Conservation (phyloP, 2,797 vertebrate genomes). For the Nasua narica region DNA sequence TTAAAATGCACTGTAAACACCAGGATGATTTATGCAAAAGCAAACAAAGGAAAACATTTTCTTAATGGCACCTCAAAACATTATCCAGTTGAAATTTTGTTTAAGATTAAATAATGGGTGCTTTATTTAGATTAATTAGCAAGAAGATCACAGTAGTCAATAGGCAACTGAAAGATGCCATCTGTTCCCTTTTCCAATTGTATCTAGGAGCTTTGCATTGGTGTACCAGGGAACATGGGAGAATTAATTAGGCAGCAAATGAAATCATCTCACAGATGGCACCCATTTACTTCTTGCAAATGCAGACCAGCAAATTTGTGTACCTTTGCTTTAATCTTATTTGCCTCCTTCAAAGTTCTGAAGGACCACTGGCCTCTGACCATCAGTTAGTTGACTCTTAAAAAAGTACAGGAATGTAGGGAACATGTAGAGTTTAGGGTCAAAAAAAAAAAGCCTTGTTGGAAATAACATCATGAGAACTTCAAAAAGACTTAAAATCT, state of each 20-base stretch:
- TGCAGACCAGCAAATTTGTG: neutral
- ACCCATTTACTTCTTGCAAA: slow-evolving; percentile 60
- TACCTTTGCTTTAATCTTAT: neutral
- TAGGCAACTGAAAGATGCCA: slow-evolving; percentile 53
- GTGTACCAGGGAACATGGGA: slow-evolving; percentile 37
- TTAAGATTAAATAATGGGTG: slow-evolving; percentile 66
- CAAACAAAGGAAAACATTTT: slow-evolving; percentile 42
- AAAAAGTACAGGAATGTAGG: neutral
- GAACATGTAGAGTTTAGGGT: neutral
- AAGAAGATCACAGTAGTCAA: slow-evolving; percentile 64
- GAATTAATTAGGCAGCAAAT: slow-evolving; percentile 72
- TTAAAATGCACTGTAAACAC: slow-evolving; percentile 23
- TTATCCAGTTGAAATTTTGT: slow-evolving; percentile 37
- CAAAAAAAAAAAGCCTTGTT: neutral
- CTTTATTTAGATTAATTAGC: slow-evolving; percentile 75
- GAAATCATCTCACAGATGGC: slow-evolving; percentile 70
- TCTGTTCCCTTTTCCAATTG: slow-evolving; percentile 41
- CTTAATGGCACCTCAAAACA: neutral
- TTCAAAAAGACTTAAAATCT: neutral
- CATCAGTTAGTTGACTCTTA: neutral
- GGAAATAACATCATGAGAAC: neutral
- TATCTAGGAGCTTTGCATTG: slow-evolving; percentile 30
- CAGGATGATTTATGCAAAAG: slow-evolving; percentile 5
- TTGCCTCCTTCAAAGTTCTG: slow-evolving; percentile 46
- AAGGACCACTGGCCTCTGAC: neutral